A percentile compares a stretch with the other conserved stretches of the same genome.
These are phyloP conservation scores for Columbina picui DNA, from an alignment of 2,113 vertebrate species.

Conservation along the genomic window DNA sequence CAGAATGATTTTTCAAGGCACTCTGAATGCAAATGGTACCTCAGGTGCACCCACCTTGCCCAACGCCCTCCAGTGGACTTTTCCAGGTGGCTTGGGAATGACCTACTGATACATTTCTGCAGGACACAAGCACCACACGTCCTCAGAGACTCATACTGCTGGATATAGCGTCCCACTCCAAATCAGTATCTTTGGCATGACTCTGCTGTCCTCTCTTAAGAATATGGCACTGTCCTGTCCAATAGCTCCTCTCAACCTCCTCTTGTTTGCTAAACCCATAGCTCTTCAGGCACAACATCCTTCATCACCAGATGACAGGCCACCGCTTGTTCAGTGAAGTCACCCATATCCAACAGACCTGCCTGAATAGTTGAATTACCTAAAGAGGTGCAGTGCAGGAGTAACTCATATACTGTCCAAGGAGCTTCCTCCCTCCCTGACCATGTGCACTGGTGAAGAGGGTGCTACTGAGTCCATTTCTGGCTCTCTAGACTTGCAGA, in stretches of 20 bases:
- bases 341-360: not conserved
- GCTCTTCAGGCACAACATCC: not conserved
- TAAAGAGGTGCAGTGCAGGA: not conserved
- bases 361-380: not conserved
- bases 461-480: not conserved
- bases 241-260: not conserved
- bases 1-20: rapidly evolving
- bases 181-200: not conserved
- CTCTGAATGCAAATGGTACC: not conserved
- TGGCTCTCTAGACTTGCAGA: not conserved
- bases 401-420: not conserved
- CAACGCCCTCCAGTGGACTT: not conserved
- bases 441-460: not conserved
- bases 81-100: not conserved
- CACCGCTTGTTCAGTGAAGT: not conserved
- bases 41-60: not conserved
- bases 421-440: not conserved
- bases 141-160: not conserved
- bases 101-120: not conserved
- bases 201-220: not conserved
- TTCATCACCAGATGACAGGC: not conserved
- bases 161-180: not conserved
- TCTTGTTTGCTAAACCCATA: not conserved
- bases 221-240: not conserved
- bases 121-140: rapidly evolving